Evolutionary conservation across 37 sponge, comb jelly and placozoan species (phyloP), one percentile per base, ranked within the genome.

Genomic region (Amphimedon queenslandica): DNA sequence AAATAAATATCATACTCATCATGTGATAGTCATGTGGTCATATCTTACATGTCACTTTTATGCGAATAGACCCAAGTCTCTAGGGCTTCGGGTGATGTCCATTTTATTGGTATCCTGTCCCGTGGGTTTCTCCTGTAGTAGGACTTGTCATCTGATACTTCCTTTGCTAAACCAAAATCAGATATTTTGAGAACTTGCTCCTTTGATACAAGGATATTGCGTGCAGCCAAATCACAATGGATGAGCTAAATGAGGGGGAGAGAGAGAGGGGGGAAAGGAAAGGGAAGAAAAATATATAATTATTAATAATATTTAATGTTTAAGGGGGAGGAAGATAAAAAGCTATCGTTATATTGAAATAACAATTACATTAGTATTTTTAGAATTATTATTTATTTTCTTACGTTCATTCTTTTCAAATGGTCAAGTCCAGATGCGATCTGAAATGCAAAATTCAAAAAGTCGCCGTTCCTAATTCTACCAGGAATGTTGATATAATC

Each of bases 101-200:
- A 90, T 42, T 81, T 84, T 35, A 84, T 86, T 63, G 90, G 90
- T 16, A 90, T 42, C 25, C 71, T 57, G 3, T 78, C 81, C 80
- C 77, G 8, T 8, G 53, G 53, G 2, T 42, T 58, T 36, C 67
- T 58, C 21, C 27, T 13, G 21, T 60, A 25, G 57, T 73, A 73
- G 55, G 72, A 63, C 8, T 78, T 66, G 21, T 70, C 65, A 1
- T 73, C 75, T 55, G 70, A 57, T 0, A 80, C 42, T 29, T 80
- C 81, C 28, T 80, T 63, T 32, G 90, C 77, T 82, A 90, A 63
- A 51, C 90, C 90, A 81, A 90, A 90, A 37, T 90, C 90, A 34
- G 61, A 76, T 57, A 90, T 80, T 73, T 90, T 90, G 30, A 90
- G 73, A 5, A 81, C 61, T 67, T 84, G 84, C 0, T 76, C 81